These are phyloP conservation scores for Nasonia vitripennis DNA, from an alignment of 1,140 invertebrate genomes.

Conservation along the genomic window DNA sequence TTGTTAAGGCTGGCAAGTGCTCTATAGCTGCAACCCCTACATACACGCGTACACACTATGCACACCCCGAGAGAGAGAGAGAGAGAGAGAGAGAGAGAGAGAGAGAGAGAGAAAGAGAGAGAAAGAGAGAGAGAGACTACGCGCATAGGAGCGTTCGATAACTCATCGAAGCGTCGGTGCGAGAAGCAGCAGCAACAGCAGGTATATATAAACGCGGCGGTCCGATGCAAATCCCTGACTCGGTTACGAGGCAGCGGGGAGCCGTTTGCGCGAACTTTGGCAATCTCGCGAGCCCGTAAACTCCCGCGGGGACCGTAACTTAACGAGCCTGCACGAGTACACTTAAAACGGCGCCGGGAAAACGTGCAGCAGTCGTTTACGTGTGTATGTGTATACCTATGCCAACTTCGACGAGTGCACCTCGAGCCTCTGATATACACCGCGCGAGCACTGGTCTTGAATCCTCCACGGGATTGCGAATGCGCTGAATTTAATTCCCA, in stretches of 20 bases:
- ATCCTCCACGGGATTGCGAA: no score
- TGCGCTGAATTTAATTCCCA: no score
- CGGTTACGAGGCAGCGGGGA: slow-evolving; percentile 54
- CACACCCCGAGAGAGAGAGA: not conserved
- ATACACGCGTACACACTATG: not conserved
- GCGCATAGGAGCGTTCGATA: slow-evolving; percentile 14
- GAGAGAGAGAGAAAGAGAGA: not conserved
- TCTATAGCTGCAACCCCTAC: not conserved
- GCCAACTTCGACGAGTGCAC: not conserved
- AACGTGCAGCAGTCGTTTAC: slow-evolving; percentile 4
- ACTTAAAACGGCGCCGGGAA: slow-evolving; percentile 47
- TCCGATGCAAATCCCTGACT: slow-evolving; percentile 50
- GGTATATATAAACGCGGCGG: slow-evolving; percentile 35
- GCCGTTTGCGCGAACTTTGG: slow-evolving; percentile 58
- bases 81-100: no score
- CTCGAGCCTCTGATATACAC: not conserved
- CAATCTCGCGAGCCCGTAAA: slow-evolving; percentile 55
- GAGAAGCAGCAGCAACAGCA: slow-evolving; percentile 1
- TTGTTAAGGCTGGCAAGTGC: not conserved
- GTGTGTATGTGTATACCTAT: not conserved
- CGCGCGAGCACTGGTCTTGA: not conserved
- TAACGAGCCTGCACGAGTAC: slow-evolving; percentile 55
- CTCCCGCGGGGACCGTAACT: slow-evolving; percentile 54
- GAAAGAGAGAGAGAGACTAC: not conserved
- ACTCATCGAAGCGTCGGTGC: slow-evolving; percentile 28